Percentiles rank a stretch among this genome's conserved stretches.
These are phyloP conservation scores for Nomada lathburiana DNA, from an alignment of 2,888 invertebrate genomes.

Conservation along the genomic window DNA sequence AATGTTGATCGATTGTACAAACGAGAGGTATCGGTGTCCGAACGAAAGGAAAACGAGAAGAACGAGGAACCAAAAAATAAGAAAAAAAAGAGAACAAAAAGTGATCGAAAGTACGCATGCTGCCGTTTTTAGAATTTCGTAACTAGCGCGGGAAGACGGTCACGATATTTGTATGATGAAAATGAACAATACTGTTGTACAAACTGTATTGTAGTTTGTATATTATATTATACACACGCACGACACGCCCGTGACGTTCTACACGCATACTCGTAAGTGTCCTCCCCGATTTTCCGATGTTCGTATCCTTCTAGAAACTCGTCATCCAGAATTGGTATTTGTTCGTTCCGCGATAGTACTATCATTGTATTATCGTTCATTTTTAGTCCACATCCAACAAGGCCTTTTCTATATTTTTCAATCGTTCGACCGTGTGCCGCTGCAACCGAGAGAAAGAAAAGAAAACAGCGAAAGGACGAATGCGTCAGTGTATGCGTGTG, in stretches of 20 bases:
- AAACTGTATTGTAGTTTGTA: slow-evolving; percentile 16
- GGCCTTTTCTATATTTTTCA: slow-evolving; percentile 53
- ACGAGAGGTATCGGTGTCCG: slow-evolving; percentile 1
- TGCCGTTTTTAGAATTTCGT: slow-evolving; percentile 42
- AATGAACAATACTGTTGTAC: slow-evolving; percentile 32
- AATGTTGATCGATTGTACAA: slow-evolving; percentile 22
- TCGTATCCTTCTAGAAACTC: slow-evolving; percentile 1
- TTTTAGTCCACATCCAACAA: slow-evolving; percentile 44
- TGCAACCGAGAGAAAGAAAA: slow-evolving; percentile 17
- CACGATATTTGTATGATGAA: slow-evolving; percentile 20
- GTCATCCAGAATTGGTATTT: slow-evolving; percentile 19
- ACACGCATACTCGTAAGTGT: neutral
- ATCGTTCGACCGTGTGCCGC: slow-evolving; percentile 20
- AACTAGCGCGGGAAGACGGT: neutral
- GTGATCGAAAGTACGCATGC: slow-evolving; percentile 16
- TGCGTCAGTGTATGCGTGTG: neutral
- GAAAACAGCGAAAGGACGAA: neutral
- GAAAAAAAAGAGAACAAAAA: neutral
- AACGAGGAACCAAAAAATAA: neutral
- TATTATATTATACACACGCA: slow-evolving; percentile 5
- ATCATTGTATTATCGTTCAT: slow-evolving; percentile 38
- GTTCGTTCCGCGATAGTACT: slow-evolving; percentile 43
- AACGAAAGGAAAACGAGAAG: neutral
- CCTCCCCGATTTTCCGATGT: slow-evolving; percentile 17
- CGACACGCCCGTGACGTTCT: neutral